phyloP scores from a whole-genome alignment of 35 echinoderm and acorn worm species.

The Stichopus chloronotus region DNA sequence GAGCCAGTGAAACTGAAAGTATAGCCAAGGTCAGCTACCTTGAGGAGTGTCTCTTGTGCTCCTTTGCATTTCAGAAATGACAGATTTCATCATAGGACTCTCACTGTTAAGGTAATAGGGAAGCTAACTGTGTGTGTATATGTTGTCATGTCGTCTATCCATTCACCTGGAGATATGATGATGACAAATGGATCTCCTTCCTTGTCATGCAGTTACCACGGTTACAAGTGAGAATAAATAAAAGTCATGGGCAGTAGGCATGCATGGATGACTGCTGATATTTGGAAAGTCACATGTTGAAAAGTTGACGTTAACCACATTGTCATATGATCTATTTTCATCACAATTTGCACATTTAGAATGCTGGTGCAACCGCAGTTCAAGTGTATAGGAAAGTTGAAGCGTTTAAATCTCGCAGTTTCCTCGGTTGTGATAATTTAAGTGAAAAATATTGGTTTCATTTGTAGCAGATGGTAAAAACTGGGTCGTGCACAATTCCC shows the following conservation, averaged over 20 bases:
- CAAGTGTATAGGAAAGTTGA: too few species aligned
- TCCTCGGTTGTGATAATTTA: too few species aligned
- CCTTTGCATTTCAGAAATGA: background rate
- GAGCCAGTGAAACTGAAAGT: background rate
- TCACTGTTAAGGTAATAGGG: background rate
- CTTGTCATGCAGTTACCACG: background rate
- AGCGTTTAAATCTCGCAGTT: too few species aligned
- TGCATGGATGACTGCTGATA: background rate
- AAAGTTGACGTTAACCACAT: too few species aligned
- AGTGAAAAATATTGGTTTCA: too few species aligned
- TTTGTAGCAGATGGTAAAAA: too few species aligned
- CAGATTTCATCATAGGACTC: background rate
- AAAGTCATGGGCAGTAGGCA: background rate
- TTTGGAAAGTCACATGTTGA: background rate
- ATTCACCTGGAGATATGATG: background rate
- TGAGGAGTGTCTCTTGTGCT: background rate
- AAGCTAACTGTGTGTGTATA: background rate
- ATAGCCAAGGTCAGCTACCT: background rate
- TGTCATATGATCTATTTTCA: too few species aligned
- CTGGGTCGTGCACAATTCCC: too few species aligned
- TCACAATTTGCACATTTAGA: too few species aligned
- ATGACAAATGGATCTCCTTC: background rate
- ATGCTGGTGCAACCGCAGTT: too few species aligned
- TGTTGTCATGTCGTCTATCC: background rate
- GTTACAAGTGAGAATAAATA: background rate